Conservation (phyloP, 2,888 invertebrate genomes). For the Drymonia ruficornis region DNA sequence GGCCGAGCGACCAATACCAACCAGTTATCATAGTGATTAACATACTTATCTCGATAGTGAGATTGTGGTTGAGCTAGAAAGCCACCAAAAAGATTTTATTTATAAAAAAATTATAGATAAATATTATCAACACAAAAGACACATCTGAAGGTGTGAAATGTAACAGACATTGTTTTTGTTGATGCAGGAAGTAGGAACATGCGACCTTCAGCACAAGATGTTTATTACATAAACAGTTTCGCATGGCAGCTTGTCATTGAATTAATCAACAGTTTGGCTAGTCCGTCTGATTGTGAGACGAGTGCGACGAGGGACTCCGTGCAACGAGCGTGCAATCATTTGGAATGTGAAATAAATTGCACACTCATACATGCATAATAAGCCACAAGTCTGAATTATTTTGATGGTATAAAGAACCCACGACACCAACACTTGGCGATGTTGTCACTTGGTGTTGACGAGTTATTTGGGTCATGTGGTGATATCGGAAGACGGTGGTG, state of each 20-base stretch:
- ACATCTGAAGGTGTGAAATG: background rate
- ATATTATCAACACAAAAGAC: background rate
- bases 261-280: background rate
- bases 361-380: background rate
- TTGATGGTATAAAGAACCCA: background rate
- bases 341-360: background rate
- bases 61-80: background rate
- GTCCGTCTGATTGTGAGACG: background rate
- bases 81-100: background rate
- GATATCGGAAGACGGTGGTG: conserved; percentile 9
- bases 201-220: background rate
- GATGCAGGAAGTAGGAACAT: background rate
- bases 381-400: background rate
- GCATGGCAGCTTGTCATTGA: conserved; percentile 1
- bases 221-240: conserved; percentile 4
- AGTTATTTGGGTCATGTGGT: conserved; percentile 3
- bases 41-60: background rate
- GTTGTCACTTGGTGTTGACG: background rate
- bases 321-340: background rate
- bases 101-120: background rate
- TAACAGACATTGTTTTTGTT: background rate
- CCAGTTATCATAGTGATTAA: background rate
- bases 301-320: background rate
- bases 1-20: background rate
- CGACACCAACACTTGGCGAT: background rate